These are phyloP conservation scores for Drosophila parabipectinata DNA, from an alignment of 1,140 invertebrate species.

Conservation along the genomic window DNA sequence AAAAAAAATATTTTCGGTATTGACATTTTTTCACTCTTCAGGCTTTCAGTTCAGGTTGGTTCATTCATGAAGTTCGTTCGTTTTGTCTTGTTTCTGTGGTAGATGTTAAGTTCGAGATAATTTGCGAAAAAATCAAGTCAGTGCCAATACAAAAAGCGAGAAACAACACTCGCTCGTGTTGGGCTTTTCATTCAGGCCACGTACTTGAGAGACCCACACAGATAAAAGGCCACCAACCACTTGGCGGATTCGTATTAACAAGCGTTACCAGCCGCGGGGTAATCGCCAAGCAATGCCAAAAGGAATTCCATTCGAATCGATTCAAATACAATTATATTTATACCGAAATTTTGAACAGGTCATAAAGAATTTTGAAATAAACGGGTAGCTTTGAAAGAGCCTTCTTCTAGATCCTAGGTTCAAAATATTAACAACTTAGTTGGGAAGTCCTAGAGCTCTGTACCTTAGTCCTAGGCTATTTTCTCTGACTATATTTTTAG, in stretches of 20 bases:
- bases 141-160: conserved; percentile 10
- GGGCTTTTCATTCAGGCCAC: conserved; percentile 71
- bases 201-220: conserved; percentile 50
- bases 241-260: conserved; percentile 57
- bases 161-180: conserved; percentile 9
- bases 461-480: no score
- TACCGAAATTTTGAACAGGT: no score
- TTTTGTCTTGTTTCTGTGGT: conserved; percentile 36
- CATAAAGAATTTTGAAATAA: no score
- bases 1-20: conserved; percentile 36
- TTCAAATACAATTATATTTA: no score
- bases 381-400: no score
- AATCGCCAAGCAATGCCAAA: no score
- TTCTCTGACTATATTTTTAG: no score
- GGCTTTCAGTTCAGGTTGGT: conserved; percentile 11
- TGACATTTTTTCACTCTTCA: conserved; percentile 40
- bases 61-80: conserved; percentile 70
- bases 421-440: no score
- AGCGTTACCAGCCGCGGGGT: conserved; percentile 30
- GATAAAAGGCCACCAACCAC: conserved; percentile 1
- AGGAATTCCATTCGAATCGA: no score
- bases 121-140: conserved; percentile 53
- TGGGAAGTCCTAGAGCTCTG: no score
- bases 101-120: conserved; percentile 70
- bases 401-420: no score